phyloP scores from a whole-genome alignment of 2,797 vertebrate species.

The Cossypha polioptera region DNA sequence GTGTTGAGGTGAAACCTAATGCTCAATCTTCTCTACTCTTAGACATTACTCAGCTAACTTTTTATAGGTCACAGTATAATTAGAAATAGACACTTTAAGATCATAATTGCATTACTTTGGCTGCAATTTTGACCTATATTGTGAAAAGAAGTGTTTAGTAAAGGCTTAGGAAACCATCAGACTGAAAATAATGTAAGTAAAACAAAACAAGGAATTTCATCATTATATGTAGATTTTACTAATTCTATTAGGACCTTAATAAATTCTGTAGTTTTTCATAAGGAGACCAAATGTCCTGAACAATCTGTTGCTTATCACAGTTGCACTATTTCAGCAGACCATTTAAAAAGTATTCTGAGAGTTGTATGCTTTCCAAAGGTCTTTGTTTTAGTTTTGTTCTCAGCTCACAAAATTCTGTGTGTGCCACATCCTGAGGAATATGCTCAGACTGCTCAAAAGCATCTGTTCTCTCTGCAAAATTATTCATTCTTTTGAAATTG shows the following conservation, averaged over 20 bases:
- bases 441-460: not conserved
- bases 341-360: not conserved
- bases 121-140: conserved; percentile 21
- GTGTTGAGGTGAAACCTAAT: conserved; percentile 15
- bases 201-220: not conserved
- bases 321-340: not conserved
- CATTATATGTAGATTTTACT: not conserved
- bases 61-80: conserved; percentile 44
- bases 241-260: not conserved
- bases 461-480: not conserved
- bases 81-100: conserved; percentile 19
- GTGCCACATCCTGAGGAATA: not conserved
- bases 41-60: conserved; percentile 31
- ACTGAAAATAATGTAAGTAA: not conserved
- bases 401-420: not conserved
- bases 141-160: conserved; percentile 21
- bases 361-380: not conserved
- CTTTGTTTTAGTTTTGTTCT: conserved; percentile 9
- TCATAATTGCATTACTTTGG: conserved; percentile 26
- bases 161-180: conserved; percentile 5
- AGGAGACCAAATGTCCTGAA: not conserved
- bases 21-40: not conserved
- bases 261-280: not conserved
- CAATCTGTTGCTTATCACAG: not conserved
- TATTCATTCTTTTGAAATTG: not conserved